phyloP scores from a whole-genome alignment of 2,888 invertebrate genomes.

The Ochropacha duplaris region DNA sequence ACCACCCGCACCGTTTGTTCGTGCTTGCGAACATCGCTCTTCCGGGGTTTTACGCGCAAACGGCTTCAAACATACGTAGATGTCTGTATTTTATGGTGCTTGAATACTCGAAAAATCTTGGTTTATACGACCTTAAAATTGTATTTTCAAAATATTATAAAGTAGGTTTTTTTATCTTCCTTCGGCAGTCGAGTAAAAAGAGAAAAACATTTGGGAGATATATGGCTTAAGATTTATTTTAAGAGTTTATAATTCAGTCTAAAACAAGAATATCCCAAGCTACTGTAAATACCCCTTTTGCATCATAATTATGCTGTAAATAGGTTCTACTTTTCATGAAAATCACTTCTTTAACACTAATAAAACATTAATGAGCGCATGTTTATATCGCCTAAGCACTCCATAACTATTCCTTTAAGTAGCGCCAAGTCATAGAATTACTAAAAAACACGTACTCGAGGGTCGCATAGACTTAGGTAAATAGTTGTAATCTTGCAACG shows the following conservation, averaged over 20 bases:
- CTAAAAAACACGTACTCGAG: constrained; percentile 68
- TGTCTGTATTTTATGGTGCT: constrained; percentile 21
- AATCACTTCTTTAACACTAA: no score
- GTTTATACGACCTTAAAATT: not conserved
- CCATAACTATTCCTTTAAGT: constrained; percentile 56
- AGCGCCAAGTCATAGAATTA: constrained; percentile 52
- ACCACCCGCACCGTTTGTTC: constrained; percentile 39
- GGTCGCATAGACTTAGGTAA: constrained; percentile 60
- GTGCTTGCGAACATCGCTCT: constrained; percentile 36
- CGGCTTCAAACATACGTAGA: constrained; percentile 28
- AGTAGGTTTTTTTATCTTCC: no score
- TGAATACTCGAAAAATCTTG: not conserved
- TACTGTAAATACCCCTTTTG: no score
- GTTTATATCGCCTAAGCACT: constrained; percentile 40
- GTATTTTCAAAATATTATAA: no score
- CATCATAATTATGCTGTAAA: no score
- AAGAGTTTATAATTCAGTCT: no score
- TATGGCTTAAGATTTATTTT: no score
- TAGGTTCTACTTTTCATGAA: no score
- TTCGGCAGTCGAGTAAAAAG: no score
- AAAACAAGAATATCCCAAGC: no score
- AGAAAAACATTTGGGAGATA: no score
- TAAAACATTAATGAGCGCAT: constrained; percentile 8
- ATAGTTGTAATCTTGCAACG: constrained; percentile 69
- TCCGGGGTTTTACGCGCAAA: constrained; percentile 52